Conservation (phyloP, 1,140 invertebrate species). For the Drosophila ercepeae region DNA sequence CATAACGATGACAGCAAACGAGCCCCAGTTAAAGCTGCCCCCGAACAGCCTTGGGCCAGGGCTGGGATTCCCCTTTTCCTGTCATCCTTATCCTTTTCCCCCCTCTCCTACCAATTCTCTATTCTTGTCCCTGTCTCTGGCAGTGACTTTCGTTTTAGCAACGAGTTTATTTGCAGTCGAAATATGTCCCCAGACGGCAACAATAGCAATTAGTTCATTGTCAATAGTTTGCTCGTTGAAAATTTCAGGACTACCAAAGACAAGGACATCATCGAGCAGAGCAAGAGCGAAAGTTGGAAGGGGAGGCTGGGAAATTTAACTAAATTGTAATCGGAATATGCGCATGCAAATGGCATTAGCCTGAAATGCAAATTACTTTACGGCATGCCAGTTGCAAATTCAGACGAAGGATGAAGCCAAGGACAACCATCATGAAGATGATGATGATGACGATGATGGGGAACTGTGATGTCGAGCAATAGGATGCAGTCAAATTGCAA, state of each 20-base stretch:
- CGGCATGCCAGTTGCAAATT: constrained; percentile 51
- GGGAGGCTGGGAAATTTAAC: constrained; percentile 66
- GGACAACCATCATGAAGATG: constrained; percentile 16
- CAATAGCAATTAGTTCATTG: constrained; percentile 82
- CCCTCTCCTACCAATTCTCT: constrained; percentile 1
- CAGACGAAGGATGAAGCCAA: constrained; percentile 33
- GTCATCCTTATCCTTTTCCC: not conserved
- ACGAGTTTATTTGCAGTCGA: constrained; percentile 80
- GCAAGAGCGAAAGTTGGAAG: not conserved
- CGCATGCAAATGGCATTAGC: constrained; percentile 81
- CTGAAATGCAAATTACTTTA: constrained; percentile 79
- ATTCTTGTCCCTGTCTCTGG: constrained; percentile 29
- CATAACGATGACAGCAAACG: constrained; percentile 52
- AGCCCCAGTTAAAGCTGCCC: constrained; percentile 61
- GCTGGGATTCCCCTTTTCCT: not conserved
- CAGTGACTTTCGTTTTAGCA: constrained; percentile 49
- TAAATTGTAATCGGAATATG: constrained; percentile 82
- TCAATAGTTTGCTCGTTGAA: constrained; percentile 80
- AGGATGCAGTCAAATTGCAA: constrained; percentile 76
- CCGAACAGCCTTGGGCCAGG: constrained; percentile 28
- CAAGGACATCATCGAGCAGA: constrained; percentile 31
- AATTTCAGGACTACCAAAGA: constrained; percentile 65
- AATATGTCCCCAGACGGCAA: constrained; percentile 79
- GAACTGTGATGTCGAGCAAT: constrained; percentile 7
- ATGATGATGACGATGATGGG: constrained; percentile 1